These are phyloP conservation scores for Lepilemur ruficaudatus DNA, from an alignment of 2,797 vertebrate genomes.

Conservation along the genomic window DNA sequence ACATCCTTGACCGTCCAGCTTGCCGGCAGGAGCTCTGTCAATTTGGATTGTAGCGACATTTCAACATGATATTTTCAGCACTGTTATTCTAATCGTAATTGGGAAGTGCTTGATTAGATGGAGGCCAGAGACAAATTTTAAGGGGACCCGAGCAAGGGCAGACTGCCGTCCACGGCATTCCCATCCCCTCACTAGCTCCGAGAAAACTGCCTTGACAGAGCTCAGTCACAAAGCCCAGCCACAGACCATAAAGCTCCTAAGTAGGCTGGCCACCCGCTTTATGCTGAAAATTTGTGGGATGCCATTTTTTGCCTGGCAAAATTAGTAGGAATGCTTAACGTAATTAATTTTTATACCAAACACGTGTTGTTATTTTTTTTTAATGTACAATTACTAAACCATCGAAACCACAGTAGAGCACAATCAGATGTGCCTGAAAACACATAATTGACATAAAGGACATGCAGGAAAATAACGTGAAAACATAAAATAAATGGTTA, in stretches of 20 bases:
- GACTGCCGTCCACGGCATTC: conserved; percentile 3
- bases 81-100: conserved; percentile 57
- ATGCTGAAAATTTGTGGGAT: conserved; percentile 74
- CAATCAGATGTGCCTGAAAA: conserved; percentile 80
- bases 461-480: conserved; percentile 70
- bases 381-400: conserved; percentile 79
- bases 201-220: conserved; percentile 32
- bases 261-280: conserved; percentile 68
- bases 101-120: conserved; percentile 62
- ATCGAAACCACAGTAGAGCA: conserved; percentile 74
- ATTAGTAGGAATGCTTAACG: conserved; percentile 76
- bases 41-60: conserved; percentile 60
- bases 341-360: conserved; percentile 82
- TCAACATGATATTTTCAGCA: conserved; percentile 59
- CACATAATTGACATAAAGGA: conserved; percentile 79
- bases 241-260: conserved; percentile 74
- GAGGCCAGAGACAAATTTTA: conserved; percentile 63
- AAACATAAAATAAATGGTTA: conserved; percentile 80
- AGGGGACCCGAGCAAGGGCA: conserved; percentile 10
- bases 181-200: background rate
- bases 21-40: conserved; percentile 53
- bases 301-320: conserved; percentile 72
- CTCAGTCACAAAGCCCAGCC: conserved; percentile 53
- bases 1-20: background rate
- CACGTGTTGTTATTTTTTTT: conserved; percentile 78